These are phyloP conservation scores for Parasteatoda tepidariorum DNA, from an alignment of 1,140 invertebrate genomes.

Conservation along the genomic window DNA sequence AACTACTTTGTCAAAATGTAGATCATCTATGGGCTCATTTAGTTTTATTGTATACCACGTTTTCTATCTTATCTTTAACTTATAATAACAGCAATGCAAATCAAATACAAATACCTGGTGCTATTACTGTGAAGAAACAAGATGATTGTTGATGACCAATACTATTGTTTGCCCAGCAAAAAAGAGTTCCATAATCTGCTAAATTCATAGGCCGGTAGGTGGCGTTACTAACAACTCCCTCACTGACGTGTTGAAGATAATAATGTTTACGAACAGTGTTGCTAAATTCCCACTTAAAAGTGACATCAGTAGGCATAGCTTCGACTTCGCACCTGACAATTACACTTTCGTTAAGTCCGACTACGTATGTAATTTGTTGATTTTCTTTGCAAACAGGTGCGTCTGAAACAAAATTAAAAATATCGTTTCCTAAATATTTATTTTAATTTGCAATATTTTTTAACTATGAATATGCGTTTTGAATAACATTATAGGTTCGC, in stretches of 20 bases:
- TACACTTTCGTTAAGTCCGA: conserved; percentile 80
- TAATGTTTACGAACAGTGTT: conserved; percentile 61
- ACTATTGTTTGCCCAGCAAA: conserved; percentile 65
- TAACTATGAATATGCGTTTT: too few relatives aligned
- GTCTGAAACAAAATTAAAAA: conserved; percentile 71
- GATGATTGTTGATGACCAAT: conserved; percentile 65
- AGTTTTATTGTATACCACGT: background rate
- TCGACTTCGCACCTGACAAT: conserved; percentile 86
- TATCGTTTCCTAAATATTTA: too few relatives aligned
- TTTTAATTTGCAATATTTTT: too few relatives aligned
- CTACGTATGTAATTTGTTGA: conserved; percentile 82
- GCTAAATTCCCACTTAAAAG: conserved; percentile 67
- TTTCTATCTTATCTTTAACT: too few relatives aligned
- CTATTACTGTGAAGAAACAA: conserved; percentile 65
- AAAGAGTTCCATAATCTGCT: conserved; percentile 63
- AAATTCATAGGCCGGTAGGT: conserved; percentile 57
- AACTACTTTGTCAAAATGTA: background rate
- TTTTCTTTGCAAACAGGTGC: conserved; percentile 82
- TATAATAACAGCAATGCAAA: too few relatives aligned
- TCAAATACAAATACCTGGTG: conserved; percentile 62
- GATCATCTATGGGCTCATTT: background rate
- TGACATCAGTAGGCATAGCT: conserved; percentile 81
- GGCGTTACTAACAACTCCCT: conserved; percentile 33
- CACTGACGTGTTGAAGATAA: conserved; percentile 1
- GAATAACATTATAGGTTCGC: too few relatives aligned